Evolutionary conservation across 1,140 invertebrate genomes (phyloP), one percentile per base, ranked within the genome.

Genomic region (Andricus grossulariae): DNA sequence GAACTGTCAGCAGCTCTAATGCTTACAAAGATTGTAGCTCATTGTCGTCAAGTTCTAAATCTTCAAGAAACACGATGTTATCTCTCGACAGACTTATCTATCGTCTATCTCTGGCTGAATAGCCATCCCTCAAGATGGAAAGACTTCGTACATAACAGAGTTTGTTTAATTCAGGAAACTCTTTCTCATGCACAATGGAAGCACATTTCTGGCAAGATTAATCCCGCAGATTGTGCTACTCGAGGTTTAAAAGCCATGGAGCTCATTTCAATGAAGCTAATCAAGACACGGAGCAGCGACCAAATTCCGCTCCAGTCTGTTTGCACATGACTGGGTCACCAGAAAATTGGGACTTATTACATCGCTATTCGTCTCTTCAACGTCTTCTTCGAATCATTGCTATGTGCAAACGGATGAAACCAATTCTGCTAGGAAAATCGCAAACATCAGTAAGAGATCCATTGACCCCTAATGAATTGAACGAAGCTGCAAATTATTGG

Each of bases 141-240:
- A 72, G 73, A 80, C 1, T 90, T 84, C 80, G 85, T 89, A 1
- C 76, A 79, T 1, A 88, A 88, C 76, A 71, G 84, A 11, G 82
- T 87, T 0, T 57, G 79, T 10, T 25, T 74, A 50, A 87, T 90
- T 49, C 79, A 85, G 66, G 77, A 85, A 50, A 11, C 50, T 11
- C 13, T 80, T 6, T 72, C 76, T 13, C 2, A 50, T 10, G 79
- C 50, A 13, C 18, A 71, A 8, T 80, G 81, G 77, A 50, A 60
- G 60, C 82, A 86, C 66, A 72, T 85, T 3, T n/a, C 80, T 0
- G 82, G 86, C 18, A 60, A 50, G 19, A 76, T 82, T 15, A 88
- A 87, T 72, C 85, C 87, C 10, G 81, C 80, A 12, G 83, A 87
- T 73, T 84, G 84, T 51, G 79, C 83, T 19, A 86, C 83, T 4